Base-by-base conservation (phyloP, 2,888 invertebrate species). In the Erebia palarica region DNA sequence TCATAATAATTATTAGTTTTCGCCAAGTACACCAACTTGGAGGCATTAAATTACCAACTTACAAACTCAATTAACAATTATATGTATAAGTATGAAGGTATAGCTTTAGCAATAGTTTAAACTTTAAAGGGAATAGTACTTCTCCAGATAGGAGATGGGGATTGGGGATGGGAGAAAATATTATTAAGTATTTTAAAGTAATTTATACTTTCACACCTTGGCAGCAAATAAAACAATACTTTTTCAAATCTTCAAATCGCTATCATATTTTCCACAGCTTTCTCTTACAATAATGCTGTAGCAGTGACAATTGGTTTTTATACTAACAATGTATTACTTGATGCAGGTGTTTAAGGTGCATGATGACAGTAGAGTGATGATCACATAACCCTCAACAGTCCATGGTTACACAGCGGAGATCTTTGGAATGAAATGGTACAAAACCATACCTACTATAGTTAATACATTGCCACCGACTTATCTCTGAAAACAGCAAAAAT, bases 371-470 rank as follows among this genome's bases (percentile, higher is more conserved):
- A 84, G 84, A 85, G 84, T 87, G 88, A 86, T 81, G 81, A 83
- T 86, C 81, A 81, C 80, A 82, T 84, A 81, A 84, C 85, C 81
- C 81, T 81, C 81, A 81, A 81, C 78, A 79, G 74, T 72, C 77
- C 84, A 82, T 79, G 81, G 82, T 82, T 81, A 80, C 77, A 84
- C 79, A 79, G 83, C 77, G 89, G 85, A 87, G 88, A 87, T 81
- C 87, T 86, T 89, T 90, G 92, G 91, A 88, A 92, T 91, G 91
- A 90, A 88, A 92, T 92, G 92, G 92, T 93, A 93, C 86, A 85
- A 80, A 81, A 80, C 82, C 81, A 82, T 84, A 83, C 78, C 84
- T 82, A 82, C 78, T 77, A 78, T 75, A 77, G 78, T 36, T 36
- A 7, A 7, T 36, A 36, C 36, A 36, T 36, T 36, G 36, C 36